Conservation (phyloP, 2,888 invertebrate genomes). For the Nomada fucata region DNA sequence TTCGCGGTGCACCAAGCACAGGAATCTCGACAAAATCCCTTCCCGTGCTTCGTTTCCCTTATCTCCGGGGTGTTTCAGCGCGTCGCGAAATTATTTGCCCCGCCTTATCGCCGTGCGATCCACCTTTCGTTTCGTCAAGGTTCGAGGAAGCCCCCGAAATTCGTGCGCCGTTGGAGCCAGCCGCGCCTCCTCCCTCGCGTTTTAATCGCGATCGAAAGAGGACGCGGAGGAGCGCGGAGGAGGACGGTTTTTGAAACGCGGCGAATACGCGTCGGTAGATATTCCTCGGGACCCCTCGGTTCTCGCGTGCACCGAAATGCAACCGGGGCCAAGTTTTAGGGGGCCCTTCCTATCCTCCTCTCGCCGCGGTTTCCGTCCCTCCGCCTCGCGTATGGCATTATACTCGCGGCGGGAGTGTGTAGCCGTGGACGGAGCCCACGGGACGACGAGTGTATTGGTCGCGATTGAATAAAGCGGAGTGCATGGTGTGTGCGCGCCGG, state of each 20-base stretch:
- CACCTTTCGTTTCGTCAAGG: background rate
- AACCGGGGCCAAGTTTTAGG: slow-evolving; percentile 48
- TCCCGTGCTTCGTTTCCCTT: background rate
- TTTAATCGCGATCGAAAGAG: slow-evolving; percentile 1
- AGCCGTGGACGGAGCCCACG: background rate
- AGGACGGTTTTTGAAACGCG: slow-evolving; percentile 4
- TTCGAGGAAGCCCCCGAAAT: background rate
- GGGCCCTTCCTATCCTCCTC: background rate
- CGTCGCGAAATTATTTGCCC: slow-evolving; percentile 10
- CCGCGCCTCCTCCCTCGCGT: background rate
- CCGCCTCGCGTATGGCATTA: background rate
- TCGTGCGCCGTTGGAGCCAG: slow-evolving; percentile 24
- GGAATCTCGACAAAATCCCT: slow-evolving; percentile 3
- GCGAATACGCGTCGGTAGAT: slow-evolving; percentile 7
- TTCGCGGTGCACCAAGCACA: slow-evolving; percentile 5
- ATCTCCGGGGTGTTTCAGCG: background rate
- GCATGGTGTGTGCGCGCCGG: slow-evolving; percentile 1
- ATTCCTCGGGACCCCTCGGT: slow-evolving; percentile 7
- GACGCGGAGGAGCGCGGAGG: background rate
- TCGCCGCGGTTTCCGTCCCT: no score
- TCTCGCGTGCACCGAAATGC: slow-evolving; percentile 55
- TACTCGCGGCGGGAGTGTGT: background rate
- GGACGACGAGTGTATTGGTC: slow-evolving; percentile 4
- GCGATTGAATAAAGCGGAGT: slow-evolving; percentile 34
- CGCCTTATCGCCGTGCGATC: background rate